Evolutionary conservation across 92 coral and sea anemone genomes (phyloP), one percentile per base, ranked within the genome.

Genomic region (Paragorgia papillata): DNA sequence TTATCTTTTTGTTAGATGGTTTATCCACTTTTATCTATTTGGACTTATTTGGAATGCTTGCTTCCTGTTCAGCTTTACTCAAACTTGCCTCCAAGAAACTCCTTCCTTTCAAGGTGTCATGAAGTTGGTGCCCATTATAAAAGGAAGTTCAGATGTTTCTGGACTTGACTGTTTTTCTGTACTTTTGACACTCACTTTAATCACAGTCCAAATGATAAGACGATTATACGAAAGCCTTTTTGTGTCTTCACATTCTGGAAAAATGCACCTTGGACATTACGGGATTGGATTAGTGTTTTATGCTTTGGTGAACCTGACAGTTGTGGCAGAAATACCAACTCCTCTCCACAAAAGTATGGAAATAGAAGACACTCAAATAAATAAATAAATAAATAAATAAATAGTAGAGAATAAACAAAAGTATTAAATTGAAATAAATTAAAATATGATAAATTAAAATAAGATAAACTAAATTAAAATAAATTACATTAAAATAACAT

Each of bases 21-120:
- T 95, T 69, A 86, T 87, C 58, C 99, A 95, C 73, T 95, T 95
- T 65, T 95, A 95, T 57, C 71, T 81, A 43, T 77, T 74, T 69
- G 92, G 92, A 79, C 76, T 84, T 60, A 66, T 69, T 20, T 59
- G 88, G 83, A 73, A 85, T 30, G 83, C 74, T 26, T 69, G 57
- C 73, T 74, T 89, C 21, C 40, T 69, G 76, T 49, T 83, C 62
- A 46, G 75, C 21, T 69, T 89, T 32, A 32, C 59, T 30, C 89
- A 89, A 56, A 73, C 80, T 70, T 82, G 76, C 71, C 39, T 59
- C 62, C 73, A 62, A 7, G 57, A 58, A 0, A 30, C 44, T 24
- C 17, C 73, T 21, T 19, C 66, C 3, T 24, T 37, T 21, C 55
- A 69, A 51, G 85, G 88, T 31, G 75, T 84, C 32, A n/a, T 69